These are phyloP conservation scores for Uropsilus gracilis DNA, from an alignment of 2,113 vertebrate species.

Conservation along the genomic window DNA sequence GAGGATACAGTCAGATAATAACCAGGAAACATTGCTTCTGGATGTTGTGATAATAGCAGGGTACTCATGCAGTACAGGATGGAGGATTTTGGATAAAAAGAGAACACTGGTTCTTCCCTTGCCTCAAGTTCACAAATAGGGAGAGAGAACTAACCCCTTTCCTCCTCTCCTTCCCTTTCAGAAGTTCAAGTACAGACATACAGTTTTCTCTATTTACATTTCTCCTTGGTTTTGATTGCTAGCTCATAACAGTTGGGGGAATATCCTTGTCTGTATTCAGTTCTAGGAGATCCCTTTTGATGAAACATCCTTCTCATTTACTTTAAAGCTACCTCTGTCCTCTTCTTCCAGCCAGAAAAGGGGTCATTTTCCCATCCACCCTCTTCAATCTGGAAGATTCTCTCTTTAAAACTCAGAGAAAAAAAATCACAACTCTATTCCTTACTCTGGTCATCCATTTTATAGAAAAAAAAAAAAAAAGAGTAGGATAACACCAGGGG, in stretches of 20 bases:
- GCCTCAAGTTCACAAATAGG: not conserved
- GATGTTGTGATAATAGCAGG: not conserved
- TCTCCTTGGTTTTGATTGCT: not conserved
- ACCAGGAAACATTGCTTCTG: not conserved
- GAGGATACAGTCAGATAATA: not conserved
- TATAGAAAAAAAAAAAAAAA: not conserved
- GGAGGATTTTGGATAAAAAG: not conserved
- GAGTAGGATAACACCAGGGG: not conserved
- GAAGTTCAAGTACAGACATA: not conserved
- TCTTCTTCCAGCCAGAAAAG: not conserved
- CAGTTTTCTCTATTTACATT: not conserved
- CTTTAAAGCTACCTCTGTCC: not conserved
- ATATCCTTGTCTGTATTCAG: not conserved
- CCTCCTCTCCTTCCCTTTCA: not conserved
- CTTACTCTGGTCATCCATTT: not conserved
- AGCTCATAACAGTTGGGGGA: not conserved
- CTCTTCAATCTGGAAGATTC: not conserved
- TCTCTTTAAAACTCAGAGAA: not conserved
- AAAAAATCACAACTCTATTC: not conserved
- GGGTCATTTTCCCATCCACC: not conserved
- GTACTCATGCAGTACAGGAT: not conserved
- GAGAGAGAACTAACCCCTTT: not conserved
- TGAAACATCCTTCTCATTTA: not conserved
- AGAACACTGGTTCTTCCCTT: not conserved
- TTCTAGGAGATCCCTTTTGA: not conserved